These are phyloP conservation scores for Mechanitis messenoides DNA, from an alignment of 2,888 invertebrate genomes.

Conservation along the genomic window DNA sequence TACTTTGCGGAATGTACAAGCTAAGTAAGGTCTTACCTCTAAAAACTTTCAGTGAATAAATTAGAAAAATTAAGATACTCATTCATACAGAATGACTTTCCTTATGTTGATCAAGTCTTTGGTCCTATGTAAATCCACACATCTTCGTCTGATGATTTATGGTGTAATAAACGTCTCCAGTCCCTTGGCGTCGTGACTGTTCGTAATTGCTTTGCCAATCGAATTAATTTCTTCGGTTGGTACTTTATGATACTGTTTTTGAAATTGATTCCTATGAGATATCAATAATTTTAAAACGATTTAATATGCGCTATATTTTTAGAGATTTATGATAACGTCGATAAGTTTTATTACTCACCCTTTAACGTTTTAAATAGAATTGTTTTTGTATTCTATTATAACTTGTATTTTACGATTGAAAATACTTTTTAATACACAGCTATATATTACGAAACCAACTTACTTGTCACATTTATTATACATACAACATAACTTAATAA, in stretches of 20 bases:
- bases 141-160: conserved; percentile 56
- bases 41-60: no score
- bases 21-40: no score
- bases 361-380: conserved; percentile 12
- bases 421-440: no score
- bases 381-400: conserved; percentile 4
- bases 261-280: conserved; percentile 63
- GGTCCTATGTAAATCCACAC: conserved; percentile 59
- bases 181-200: conserved; percentile 67
- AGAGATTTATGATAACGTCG: conserved; percentile 28
- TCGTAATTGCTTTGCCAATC: conserved; percentile 71
- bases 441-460: no score
- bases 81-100: no score
- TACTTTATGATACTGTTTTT: conserved; percentile 69
- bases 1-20: no score
- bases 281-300: conserved; percentile 49
- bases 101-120: conserved; percentile 29
- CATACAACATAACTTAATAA: no score
- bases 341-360: conserved; percentile 28
- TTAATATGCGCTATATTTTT: conserved; percentile 40
- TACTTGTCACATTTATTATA: no score
- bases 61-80: no score
- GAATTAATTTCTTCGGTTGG: conserved; percentile 67
- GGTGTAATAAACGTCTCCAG: conserved; percentile 60
- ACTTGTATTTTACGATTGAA: no score